Evolutionary conservation across 2,113 vertebrate species (phyloP).

Genomic region (Talpa occidentalis): DNA sequence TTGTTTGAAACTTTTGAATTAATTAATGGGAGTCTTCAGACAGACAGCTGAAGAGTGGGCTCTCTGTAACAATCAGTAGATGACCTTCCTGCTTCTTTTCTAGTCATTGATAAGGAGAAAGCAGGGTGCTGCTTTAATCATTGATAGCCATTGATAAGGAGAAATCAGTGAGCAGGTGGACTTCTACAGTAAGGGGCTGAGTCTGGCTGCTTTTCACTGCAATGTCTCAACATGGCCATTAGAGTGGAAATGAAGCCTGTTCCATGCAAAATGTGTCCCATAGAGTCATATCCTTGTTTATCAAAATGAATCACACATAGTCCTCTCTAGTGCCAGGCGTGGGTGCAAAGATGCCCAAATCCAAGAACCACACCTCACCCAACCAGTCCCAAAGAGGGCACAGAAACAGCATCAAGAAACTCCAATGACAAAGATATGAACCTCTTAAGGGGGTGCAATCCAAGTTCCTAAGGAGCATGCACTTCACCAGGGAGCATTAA

Average conservation of each 20-base stretch:
- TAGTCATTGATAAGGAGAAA: neutral
- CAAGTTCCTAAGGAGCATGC: no score
- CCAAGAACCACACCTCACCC: no score
- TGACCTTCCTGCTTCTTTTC: neutral
- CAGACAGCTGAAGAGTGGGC: neutral
- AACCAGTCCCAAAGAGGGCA: no score
- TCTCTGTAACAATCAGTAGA: neutral
- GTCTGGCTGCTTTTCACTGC: neutral
- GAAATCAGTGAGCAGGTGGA: neutral
- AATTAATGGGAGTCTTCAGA: neutral
- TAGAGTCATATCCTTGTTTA: neutral
- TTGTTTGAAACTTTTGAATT: neutral
- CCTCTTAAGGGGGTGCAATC: no score
- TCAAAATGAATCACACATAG: neutral
- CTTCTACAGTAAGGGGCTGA: neutral
- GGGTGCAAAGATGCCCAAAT: no score
- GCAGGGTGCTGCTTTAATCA: no score
- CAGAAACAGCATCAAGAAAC: no score
- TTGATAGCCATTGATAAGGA: neutral
- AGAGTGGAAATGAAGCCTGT: neutral
- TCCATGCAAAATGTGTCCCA: neutral
- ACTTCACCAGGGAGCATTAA: no score
- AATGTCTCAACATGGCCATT: neutral
- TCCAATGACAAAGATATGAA: no score
- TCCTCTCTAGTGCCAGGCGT: no score